Evolutionary conservation across 1,140 invertebrate genomes (phyloP).

Genomic region (Papilio polytes): DNA sequence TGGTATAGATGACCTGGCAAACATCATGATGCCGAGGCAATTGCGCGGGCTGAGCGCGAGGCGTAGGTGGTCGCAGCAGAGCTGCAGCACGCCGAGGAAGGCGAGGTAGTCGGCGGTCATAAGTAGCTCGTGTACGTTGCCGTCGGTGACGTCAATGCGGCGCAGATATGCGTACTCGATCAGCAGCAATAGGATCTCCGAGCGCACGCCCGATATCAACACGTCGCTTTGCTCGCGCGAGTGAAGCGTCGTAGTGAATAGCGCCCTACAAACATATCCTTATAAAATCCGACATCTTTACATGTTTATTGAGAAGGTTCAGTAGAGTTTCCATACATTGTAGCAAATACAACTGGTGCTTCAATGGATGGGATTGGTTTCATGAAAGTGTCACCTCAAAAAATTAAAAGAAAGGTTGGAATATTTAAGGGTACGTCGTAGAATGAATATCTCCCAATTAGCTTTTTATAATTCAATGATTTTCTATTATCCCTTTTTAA

Average conservation of each 20-base stretch:
- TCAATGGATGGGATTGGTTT: no score
- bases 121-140: slow-evolving; percentile 91
- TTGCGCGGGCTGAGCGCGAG: slow-evolving; percentile 88
- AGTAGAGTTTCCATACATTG: no score
- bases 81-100: slow-evolving; percentile 90
- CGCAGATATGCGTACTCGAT: slow-evolving; percentile 93
- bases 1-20: slow-evolving; percentile 85
- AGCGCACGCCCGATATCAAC: slow-evolving; percentile 89
- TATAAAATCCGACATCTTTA: neutral
- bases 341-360: no score
- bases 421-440: no score
- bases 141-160: slow-evolving; percentile 87
- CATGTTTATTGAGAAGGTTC: no score
- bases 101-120: slow-evolving; percentile 91
- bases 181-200: slow-evolving; percentile 87
- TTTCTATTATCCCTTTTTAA: no score
- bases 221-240: slow-evolving; percentile 88
- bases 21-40: slow-evolving; percentile 92
- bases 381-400: no score
- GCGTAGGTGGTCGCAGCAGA: slow-evolving; percentile 90
- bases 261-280: slow-evolving; percentile 78
- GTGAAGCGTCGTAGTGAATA: slow-evolving; percentile 93
- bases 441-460: no score
- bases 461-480: no score
- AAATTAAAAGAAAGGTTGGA: no score